Evolutionary conservation across 2,888 invertebrate genomes (phyloP).

Genomic region (Diarsia dahlii): DNA sequence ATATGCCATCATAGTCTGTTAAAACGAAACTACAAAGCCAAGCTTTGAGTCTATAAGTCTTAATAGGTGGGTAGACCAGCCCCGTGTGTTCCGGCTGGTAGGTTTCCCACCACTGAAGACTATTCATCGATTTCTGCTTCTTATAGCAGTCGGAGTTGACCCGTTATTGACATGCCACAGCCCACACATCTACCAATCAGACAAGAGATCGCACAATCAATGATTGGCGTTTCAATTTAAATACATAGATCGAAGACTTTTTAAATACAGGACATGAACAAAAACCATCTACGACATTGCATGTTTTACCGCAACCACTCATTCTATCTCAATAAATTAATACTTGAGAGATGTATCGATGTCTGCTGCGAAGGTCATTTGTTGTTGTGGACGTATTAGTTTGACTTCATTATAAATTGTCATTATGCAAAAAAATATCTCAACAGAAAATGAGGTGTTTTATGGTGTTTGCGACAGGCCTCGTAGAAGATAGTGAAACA

Average conservation of each 20-base stretch:
- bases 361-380: slow-evolving; percentile 4
- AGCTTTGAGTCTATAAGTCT: background rate
- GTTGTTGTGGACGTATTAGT: background rate
- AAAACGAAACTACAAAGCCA: background rate
- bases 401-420: background rate
- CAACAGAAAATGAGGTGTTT: background rate
- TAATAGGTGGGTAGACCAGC: slow-evolving; percentile 35
- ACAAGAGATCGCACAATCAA: background rate
- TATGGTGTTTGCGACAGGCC: background rate
- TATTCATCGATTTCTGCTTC: background rate
- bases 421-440: background rate
- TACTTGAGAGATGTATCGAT: slow-evolving; percentile 15
- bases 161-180: slow-evolving; percentile 9
- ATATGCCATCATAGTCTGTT: too few species aligned
- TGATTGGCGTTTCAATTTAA: background rate
- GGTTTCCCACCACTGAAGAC: slow-evolving; percentile 26
- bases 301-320: slow-evolving; percentile 15
- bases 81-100: background rate
- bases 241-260: background rate
- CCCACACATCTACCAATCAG: slow-evolving; percentile 23
- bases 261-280: background rate
- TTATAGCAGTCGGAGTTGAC: slow-evolving; percentile 15
- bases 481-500: background rate
- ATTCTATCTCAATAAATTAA: slow-evolving; percentile 18
- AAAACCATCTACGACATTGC: background rate